Base-by-base conservation (phyloP, 2,888 invertebrate species). In the Apocheima hispidaria region DNA sequence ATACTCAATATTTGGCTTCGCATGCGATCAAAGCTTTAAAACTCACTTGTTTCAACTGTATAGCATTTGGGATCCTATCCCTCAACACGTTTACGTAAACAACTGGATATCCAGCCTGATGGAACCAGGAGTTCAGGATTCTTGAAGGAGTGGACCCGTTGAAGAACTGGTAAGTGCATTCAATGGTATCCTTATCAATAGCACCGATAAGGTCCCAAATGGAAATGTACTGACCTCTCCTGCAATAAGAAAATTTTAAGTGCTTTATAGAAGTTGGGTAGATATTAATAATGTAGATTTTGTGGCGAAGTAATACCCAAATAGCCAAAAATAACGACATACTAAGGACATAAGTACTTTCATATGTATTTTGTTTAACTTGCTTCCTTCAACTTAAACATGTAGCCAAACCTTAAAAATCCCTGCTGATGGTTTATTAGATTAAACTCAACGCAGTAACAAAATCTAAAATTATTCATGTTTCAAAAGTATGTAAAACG, bases 91-190 rank as follows among this genome's bases (percentile, higher is more conserved):
- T 79, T 0, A 96, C 94, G 0, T 80, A 92, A 0, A 96, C 81
- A 1, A 95, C 88, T 0, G 96, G 96, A 72, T 94, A 96, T 0
- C 96, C 96, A 7, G 93, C 84, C 71, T 95, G 94, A 43, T 93
- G 91, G 10, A 95, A 94, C 95, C 96, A 97, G 4, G 94, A 94
- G 63, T 87, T 84, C 61, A 95, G 89, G 14, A 95, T 93, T 48
- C 80, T 84, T 0, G 86, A 82, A 7, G 88, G 82, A 0, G 93
- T 86, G 28, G 89, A 86, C 0, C 91, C 92, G 44, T 92, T 92
- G 70, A 89, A 87, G 69, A 87, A 88, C 71, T 90, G 87, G 54
- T 87, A 76, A 3, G 83, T 73, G 48, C 92, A 92, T 56, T 90
- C 88, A 7, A 89, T 84, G 0, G 91, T 91, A 10, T 89, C 84